phyloP scores from a whole-genome alignment of 2,797 vertebrate genomes.

The Sebastolobus alascanus region DNA sequence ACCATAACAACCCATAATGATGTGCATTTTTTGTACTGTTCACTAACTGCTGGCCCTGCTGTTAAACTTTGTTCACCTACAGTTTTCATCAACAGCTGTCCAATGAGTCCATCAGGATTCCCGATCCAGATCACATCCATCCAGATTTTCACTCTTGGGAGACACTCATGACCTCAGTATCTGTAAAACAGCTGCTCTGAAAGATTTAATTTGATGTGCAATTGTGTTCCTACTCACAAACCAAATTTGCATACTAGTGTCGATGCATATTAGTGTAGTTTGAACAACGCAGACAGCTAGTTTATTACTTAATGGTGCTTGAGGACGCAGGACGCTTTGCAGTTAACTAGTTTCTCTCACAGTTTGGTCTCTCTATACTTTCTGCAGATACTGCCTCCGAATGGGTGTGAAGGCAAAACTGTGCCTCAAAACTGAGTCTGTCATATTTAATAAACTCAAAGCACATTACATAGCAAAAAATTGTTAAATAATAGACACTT shows the following conservation, averaged over 20 bases:
- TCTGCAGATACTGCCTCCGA: background rate
- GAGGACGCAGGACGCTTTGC: background rate
- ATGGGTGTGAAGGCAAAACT: constrained; percentile 17
- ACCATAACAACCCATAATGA: background rate
- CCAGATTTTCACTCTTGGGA: background rate
- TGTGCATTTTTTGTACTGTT: too few relatives aligned
- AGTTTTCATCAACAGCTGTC: background rate
- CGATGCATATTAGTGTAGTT: background rate
- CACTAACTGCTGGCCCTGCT: too few relatives aligned
- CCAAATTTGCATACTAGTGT: background rate
- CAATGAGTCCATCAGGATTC: background rate
- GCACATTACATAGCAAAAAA: constrained; percentile 13
- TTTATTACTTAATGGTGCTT: background rate
- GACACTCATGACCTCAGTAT: background rate
- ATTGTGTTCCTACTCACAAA: background rate
- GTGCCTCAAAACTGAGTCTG: background rate
- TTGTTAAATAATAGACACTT: constrained; percentile 39
- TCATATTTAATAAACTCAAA: constrained; percentile 16
- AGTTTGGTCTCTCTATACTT: background rate
- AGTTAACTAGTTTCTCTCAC: background rate
- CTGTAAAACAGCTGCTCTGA: background rate
- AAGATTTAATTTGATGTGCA: too few relatives aligned
- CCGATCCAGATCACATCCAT: background rate
- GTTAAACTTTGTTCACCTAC: background rate
- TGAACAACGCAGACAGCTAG: background rate